Evolutionary conservation across 2,888 invertebrate species (phyloP).

Genomic region (Cataglyphis albicans): DNA sequence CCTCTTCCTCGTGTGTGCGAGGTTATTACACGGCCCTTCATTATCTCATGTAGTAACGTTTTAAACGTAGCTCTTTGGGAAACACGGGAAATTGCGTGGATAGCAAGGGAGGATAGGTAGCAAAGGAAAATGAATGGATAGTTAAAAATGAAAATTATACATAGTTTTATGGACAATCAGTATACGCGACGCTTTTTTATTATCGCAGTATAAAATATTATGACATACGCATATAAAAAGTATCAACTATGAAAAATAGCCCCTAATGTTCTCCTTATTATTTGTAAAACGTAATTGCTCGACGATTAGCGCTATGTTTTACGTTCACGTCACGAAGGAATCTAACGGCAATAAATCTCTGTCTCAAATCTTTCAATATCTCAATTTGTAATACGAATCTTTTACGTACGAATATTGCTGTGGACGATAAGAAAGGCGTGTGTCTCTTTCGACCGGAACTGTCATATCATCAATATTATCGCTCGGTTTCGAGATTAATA

Average conservation of each 20-base stretch:
- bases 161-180: background rate
- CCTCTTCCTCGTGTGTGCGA: conserved; percentile 45
- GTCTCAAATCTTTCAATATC: conserved; percentile 1
- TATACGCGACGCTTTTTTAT: background rate
- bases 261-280: background rate
- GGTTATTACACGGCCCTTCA: conserved; percentile 62
- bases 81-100: conserved; percentile 21
- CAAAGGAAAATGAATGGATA: background rate
- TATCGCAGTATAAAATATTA: background rate
- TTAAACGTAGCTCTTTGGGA: conserved; percentile 26
- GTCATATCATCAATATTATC: conserved; percentile 55
- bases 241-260: background rate
- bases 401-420: background rate
- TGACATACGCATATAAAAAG: background rate
- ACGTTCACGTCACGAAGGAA: conserved; percentile 14
- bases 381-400: background rate
- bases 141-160: background rate
- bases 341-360: conserved; percentile 24
- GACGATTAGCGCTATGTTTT: background rate
- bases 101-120: background rate
- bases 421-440: conserved; percentile 40
- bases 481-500: conserved; percentile 44
- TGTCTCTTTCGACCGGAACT: conserved; percentile 34
- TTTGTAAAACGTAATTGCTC: background rate
- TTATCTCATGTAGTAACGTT: conserved; percentile 60